Percentiles rank a stretch among this genome's conserved stretches.
phyloP scores from a whole-genome alignment of 2,797 vertebrate genomes.

The Fringilla coelebs region DNA sequence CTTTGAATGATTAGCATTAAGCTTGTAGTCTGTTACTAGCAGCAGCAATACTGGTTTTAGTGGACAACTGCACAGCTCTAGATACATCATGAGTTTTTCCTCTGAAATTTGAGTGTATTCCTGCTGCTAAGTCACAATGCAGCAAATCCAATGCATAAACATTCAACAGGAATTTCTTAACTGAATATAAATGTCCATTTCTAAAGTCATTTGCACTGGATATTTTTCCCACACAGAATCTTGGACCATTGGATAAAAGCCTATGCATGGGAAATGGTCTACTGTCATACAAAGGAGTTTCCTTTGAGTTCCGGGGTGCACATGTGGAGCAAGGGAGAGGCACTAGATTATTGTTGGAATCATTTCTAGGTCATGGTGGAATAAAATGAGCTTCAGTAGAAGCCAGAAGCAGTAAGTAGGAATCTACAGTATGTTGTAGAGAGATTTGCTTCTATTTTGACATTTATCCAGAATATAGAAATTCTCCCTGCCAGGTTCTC shows the following conservation, averaged over 20 bases:
- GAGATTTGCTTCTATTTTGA: slow-evolving; percentile 56
- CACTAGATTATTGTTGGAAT: slow-evolving; percentile 26
- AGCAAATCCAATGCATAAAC: neutral
- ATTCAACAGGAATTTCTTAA: neutral
- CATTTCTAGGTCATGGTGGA: slow-evolving; percentile 10
- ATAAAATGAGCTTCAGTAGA: slow-evolving; percentile 23
- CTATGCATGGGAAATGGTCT: neutral
- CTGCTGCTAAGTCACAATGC: neutral
- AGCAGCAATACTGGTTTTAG: neutral
- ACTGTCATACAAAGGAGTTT: neutral
- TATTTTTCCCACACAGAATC: neutral
- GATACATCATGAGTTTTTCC: neutral
- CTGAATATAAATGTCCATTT: neutral
- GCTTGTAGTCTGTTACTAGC: neutral
- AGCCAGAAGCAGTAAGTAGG: slow-evolving; percentile 37
- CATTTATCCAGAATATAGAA: slow-evolving; percentile 34
- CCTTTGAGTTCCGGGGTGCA: neutral
- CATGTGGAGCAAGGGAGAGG: neutral
- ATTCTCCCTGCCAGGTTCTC: slow-evolving; percentile 29
- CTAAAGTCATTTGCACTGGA: neutral
- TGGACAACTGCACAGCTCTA: neutral
- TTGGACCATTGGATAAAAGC: neutral
- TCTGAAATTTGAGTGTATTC: neutral
- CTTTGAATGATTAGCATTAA: neutral
- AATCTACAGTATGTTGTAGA: slow-evolving; percentile 29